Evolutionary conservation across 2,113 vertebrate genomes (phyloP).

Genomic region (Meleagris gallopavo): DNA sequence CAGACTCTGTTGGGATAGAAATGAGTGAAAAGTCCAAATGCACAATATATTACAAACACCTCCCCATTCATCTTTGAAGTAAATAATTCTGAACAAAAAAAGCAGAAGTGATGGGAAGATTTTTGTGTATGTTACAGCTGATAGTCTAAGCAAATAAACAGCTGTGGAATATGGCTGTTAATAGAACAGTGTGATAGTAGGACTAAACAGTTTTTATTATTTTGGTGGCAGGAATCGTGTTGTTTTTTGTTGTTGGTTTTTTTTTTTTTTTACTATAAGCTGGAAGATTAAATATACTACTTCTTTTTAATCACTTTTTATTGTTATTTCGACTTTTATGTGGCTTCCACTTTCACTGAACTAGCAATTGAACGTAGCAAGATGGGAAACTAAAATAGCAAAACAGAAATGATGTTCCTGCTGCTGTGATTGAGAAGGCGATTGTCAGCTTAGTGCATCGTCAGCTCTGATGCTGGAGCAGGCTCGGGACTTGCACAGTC

Average conservation of each 20-base stretch:
- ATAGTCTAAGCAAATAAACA: neutral
- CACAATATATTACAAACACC: neutral
- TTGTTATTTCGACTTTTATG: neutral
- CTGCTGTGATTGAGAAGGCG: neutral
- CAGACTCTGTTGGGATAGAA: neutral
- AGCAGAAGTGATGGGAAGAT: neutral
- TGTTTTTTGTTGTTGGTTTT: no score
- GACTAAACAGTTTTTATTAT: neutral
- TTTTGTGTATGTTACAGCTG: neutral
- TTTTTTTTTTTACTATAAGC: neutral
- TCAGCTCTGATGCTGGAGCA: neutral
- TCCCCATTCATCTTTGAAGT: neutral
- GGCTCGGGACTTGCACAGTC: neutral
- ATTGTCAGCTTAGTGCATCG: neutral
- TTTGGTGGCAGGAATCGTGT: no score
- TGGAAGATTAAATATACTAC: neutral
- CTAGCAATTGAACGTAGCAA: neutral
- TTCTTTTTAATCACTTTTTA: neutral
- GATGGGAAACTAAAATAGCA: neutral
- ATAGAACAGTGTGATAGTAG: neutral
- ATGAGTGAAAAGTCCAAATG: neutral
- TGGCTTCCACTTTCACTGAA: neutral
- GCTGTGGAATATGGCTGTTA: neutral
- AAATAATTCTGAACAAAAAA: neutral
- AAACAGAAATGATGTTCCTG: rapidly evolving